Evolutionary conservation across 2,113 vertebrate species (phyloP).

Genomic region (Macaca mulatta): DNA sequence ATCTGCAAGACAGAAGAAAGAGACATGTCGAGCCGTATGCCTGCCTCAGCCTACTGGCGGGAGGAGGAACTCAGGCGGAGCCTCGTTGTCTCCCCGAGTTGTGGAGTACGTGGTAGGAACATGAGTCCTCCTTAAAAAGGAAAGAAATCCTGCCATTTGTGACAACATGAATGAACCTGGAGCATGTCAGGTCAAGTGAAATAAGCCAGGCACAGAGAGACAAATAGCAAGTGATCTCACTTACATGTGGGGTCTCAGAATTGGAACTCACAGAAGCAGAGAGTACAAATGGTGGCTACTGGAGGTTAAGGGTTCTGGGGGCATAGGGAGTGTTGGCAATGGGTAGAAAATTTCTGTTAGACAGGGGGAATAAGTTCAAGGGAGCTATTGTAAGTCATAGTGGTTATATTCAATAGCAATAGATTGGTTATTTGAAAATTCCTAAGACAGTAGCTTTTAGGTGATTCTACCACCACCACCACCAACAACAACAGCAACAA

Average conservation of each 20-base stretch:
- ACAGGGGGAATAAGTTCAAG: not conserved
- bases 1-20: not conserved
- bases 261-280: not conserved
- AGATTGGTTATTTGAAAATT: not conserved
- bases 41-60: not conserved
- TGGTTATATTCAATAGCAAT: not conserved
- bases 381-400: accelerated
- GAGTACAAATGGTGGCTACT: not conserved
- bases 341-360: not conserved
- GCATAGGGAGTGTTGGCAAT: not conserved
- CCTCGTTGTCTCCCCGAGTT: too few relatives aligned
- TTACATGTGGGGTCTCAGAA: not conserved
- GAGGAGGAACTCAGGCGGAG: not conserved
- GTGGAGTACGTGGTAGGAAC: too few relatives aligned
- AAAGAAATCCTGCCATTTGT: not conserved
- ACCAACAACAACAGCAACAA: too few relatives aligned
- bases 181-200: not conserved
- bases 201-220: not conserved
- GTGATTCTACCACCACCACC: too few relatives aligned
- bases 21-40: not conserved
- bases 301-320: not conserved
- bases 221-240: not conserved
- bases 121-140: too few relatives aligned
- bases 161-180: not conserved
- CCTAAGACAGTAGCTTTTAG: not conserved